Percentiles rank a stretch among this genome's conserved stretches.
These are phyloP conservation scores for Ophion costatus DNA, from an alignment of 2,888 invertebrate species.

Conservation along the genomic window DNA sequence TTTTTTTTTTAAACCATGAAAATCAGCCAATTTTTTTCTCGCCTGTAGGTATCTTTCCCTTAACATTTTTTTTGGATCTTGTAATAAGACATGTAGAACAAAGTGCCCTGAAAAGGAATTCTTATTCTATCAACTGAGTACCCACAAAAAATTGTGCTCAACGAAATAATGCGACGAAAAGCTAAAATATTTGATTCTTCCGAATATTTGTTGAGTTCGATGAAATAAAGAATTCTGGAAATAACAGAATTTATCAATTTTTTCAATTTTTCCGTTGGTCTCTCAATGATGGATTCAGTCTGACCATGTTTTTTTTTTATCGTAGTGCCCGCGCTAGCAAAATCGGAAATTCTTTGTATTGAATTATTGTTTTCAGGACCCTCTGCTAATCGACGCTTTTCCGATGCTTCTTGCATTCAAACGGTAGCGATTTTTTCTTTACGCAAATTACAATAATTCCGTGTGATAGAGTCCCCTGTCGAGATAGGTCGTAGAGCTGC, in stretches of 20 bases:
- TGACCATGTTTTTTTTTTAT: no score
- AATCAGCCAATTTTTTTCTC: no score
- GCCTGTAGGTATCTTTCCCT: no score
- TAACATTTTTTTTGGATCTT: no score
- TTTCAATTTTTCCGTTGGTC: not conserved
- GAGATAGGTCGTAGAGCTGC: slow-evolving; percentile 59
- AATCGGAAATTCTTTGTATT: not conserved
- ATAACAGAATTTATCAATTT: not conserved
- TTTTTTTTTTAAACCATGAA: no score
- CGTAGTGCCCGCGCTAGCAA: not conserved
- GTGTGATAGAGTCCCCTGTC: slow-evolving; percentile 57
- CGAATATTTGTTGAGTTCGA: not conserved
- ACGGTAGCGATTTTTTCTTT: not conserved
- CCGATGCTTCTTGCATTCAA: slow-evolving; percentile 1
- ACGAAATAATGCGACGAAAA: no score
- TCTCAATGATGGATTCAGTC: no score
- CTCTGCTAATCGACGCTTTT: not conserved
- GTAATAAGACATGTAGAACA: no score
- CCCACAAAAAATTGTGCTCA: not conserved
- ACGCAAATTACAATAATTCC: slow-evolving; percentile 68
- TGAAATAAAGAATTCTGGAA: not conserved
- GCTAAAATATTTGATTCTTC: no score
- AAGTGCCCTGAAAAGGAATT: no score
- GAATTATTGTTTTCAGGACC: not conserved
- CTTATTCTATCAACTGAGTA: no score